Percentiles rank a stretch among this genome's conserved stretches.
Conservation (phyloP, 2,797 vertebrate genomes). For the Sciaenops ocellatus region DNA sequence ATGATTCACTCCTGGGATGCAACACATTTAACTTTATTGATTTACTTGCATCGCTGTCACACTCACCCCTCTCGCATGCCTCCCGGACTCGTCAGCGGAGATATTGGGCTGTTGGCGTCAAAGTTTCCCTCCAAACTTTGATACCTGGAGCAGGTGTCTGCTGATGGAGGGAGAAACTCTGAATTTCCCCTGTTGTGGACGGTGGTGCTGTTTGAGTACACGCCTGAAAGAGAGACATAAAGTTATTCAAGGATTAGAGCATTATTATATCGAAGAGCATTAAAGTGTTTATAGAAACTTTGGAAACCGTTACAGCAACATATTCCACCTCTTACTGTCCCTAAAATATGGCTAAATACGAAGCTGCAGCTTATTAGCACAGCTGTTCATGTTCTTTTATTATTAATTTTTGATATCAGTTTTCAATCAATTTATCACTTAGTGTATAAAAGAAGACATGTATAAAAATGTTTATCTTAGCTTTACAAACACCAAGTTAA, state of each 20-base stretch:
- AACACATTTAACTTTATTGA: conserved; percentile 6
- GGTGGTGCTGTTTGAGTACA: conserved; percentile 82
- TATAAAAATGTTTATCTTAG: neutral
- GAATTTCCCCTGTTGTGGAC: conserved; percentile 80
- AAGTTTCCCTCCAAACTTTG: conserved; percentile 82
- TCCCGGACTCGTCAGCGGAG: conserved; percentile 78
- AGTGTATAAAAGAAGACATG: neutral
- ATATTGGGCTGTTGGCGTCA: conserved; percentile 77
- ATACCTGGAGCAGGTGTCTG: conserved; percentile 84
- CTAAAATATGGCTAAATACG: too few relatives aligned
- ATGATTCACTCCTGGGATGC: conserved; percentile 10
- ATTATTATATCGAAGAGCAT: too few relatives aligned
- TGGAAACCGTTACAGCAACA: too few relatives aligned
- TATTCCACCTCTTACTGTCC: too few relatives aligned
- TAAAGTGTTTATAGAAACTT: too few relatives aligned
- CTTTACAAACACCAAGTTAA: neutral
- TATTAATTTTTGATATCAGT: too few relatives aligned
- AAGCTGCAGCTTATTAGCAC: too few relatives aligned
- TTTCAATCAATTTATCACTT: neutral
- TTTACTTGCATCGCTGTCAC: neutral
- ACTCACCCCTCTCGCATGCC: conserved; percentile 88
- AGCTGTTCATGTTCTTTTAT: too few relatives aligned
- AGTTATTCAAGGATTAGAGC: neutral
- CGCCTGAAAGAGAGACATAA: conserved; percentile 78
- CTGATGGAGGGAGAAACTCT: conserved; percentile 80